These are phyloP conservation scores for Caenorhabditis wallacei DNA, from an alignment of 2,888 invertebrate genomes.

Conservation along the genomic window DNA sequence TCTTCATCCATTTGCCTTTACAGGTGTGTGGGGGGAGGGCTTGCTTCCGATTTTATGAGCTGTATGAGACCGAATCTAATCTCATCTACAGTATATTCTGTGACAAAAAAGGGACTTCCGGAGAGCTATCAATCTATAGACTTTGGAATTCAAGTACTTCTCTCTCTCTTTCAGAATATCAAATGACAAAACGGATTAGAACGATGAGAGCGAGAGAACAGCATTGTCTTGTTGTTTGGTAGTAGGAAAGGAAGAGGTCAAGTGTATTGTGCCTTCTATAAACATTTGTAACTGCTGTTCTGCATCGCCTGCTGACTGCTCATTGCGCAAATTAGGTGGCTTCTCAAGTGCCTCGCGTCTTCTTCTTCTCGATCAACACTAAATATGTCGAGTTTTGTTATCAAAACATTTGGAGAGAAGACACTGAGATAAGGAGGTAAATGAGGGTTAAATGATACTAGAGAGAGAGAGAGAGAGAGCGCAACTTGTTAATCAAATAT, in stretches of 20 bases:
- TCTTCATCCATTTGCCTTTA: conserved; percentile 6
- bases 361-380: conserved; percentile 45
- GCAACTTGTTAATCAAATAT: not conserved
- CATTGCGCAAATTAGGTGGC: conserved; percentile 54
- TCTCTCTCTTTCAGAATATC: conserved; percentile 24
- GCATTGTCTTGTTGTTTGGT: not conserved
- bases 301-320: conserved; percentile 4
- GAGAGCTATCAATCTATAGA: not conserved
- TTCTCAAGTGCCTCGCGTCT: conserved; percentile 38
- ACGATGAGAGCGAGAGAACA: not conserved
- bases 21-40: too few relatives aligned
- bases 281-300: conserved; percentile 55
- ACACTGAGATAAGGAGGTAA: not conserved
- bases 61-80: conserved; percentile 22
- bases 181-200: conserved; percentile 39
- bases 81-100: conserved; percentile 20
- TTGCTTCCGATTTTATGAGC: conserved; percentile 63
- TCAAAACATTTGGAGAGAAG: conserved; percentile 39
- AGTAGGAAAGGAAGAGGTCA: conserved; percentile 27
- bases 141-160: conserved; percentile 11
- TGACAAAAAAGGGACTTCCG: conserved; percentile 31
- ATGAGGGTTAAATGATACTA: too few relatives aligned
- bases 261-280: conserved; percentile 57
- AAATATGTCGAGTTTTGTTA: conserved; percentile 51
- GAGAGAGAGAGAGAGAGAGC: too few relatives aligned